phyloP scores from a whole-genome alignment of 2,888 invertebrate species.

The Pollenia griseotomentosa region DNA sequence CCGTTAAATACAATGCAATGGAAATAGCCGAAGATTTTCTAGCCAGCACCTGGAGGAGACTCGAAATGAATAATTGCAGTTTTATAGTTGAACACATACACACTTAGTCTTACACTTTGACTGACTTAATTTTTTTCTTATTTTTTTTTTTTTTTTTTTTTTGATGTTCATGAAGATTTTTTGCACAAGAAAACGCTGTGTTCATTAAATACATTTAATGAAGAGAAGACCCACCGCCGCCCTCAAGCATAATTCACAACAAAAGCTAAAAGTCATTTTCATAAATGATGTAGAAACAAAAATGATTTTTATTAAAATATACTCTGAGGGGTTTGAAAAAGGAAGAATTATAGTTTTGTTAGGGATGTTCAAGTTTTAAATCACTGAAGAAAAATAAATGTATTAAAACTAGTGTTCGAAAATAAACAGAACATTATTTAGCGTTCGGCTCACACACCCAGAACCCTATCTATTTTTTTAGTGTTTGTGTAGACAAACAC shows the following conservation, averaged over 20 bases:
- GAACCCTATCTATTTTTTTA: no score
- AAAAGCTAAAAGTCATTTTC: constrained; percentile 63
- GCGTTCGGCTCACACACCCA: no score
- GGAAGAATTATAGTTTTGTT: neutral
- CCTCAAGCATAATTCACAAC: constrained; percentile 65
- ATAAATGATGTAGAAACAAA: constrained; percentile 51
- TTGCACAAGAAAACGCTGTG: constrained; percentile 16
- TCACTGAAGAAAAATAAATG: no score
- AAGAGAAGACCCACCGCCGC: constrained; percentile 69
- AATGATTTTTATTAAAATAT: constrained; percentile 48
- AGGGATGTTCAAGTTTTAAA: no score
- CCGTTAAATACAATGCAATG: constrained; percentile 50
- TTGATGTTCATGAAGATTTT: neutral
- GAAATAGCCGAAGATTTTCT: constrained; percentile 41
- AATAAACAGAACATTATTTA: no score
- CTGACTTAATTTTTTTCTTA: neutral
- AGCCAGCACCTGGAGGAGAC: constrained; percentile 40
- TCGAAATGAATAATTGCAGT: constrained; percentile 61
- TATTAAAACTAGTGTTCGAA: no score
- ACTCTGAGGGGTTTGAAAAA: constrained; percentile 39
- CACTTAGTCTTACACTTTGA: constrained; percentile 8
- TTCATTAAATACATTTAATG: constrained; percentile 58
- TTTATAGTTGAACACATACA: constrained; percentile 44
- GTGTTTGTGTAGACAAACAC: no score
- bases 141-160: neutral